Evolutionary conservation across 2,888 invertebrate species (phyloP).

Genomic region (Aphidoletes aphidimyza): DNA sequence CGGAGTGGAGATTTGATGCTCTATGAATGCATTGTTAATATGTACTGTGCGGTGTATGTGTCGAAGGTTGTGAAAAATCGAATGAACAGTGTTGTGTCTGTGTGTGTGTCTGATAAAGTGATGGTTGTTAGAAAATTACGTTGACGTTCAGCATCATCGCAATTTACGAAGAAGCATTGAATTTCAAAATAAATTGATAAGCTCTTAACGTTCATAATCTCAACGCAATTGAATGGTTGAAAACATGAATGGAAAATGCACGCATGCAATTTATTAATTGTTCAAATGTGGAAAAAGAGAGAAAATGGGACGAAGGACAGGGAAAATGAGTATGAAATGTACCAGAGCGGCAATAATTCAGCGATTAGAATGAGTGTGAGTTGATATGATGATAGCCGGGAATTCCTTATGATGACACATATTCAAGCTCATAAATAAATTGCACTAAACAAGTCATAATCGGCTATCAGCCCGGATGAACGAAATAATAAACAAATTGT

Average conservation of each 20-base stretch:
- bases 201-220: too few relatives aligned
- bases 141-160: background rate
- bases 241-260: background rate
- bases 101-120: slow-evolving; percentile 25
- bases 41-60: background rate
- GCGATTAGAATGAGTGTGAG: too few relatives aligned
- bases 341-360: too few relatives aligned
- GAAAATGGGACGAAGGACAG: too few relatives aligned
- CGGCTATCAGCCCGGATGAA: slow-evolving; percentile 14
- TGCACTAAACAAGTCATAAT: slow-evolving; percentile 25
- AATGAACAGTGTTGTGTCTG: slow-evolving; percentile 2
- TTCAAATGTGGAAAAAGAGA: background rate
- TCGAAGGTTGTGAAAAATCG: background rate
- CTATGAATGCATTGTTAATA: too few relatives aligned
- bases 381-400: too few relatives aligned
- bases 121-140: background rate
- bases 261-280: slow-evolving; percentile 14
- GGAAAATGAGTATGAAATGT: too few relatives aligned
- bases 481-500: slow-evolving; percentile 20
- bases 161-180: too few relatives aligned
- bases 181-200: too few relatives aligned
- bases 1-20: background rate
- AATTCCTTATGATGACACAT: background rate
- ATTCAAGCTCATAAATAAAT: background rate
- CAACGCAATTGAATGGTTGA: background rate